Evolutionary conservation across 2,888 invertebrate genomes (phyloP), one percentile per base, ranked within the genome.

Genomic region (Ypsolopha scabrella): DNA sequence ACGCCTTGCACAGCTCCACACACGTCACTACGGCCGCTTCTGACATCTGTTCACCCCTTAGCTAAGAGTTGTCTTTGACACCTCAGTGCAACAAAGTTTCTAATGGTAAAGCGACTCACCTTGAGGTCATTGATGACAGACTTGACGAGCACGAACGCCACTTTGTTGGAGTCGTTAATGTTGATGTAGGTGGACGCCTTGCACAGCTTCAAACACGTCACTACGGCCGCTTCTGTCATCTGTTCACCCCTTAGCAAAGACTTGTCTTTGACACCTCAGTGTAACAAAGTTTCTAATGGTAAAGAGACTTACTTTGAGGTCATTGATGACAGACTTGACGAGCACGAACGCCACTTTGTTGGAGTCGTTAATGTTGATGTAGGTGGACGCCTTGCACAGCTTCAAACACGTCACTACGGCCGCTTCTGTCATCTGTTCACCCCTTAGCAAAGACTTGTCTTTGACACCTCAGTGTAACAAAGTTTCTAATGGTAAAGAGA

Each of bases 151-250:
- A 92, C 92, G 64, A 98, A 98, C 8, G 96, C 94, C 48, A 97
- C 96, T 73, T 98, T 98, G 55, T 93, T 94, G 0, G 96, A 93
- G 73, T 98, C 97, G 44, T 92, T 88, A 56, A 93, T 94, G 73
- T 95, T 97, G 60, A 99, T 94, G 70, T 98, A 99, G 0, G 98
- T 98, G 6, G 97, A 96, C 0, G 95, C 95, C 82, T 99, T 99
- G 87, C 98, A 98, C 7, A 99, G 88, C 70, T 98, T 97, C 0
- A 99, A 98, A 68, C 97, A 97, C 0, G 98, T 96, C 49, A 99
- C 94, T 0, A 94, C 94, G 0, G 98, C 97, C 1, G 97, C 97
- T 83, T 98, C 98, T 0, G 94, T 94, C 67, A 94, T 87, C 72
- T 95, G 94, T 68, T 94, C 95, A 1, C n/a, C n/a, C n/a, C n/a